Conservation (phyloP, 1,140 invertebrate species). For the Calosoma granatense region DNA sequence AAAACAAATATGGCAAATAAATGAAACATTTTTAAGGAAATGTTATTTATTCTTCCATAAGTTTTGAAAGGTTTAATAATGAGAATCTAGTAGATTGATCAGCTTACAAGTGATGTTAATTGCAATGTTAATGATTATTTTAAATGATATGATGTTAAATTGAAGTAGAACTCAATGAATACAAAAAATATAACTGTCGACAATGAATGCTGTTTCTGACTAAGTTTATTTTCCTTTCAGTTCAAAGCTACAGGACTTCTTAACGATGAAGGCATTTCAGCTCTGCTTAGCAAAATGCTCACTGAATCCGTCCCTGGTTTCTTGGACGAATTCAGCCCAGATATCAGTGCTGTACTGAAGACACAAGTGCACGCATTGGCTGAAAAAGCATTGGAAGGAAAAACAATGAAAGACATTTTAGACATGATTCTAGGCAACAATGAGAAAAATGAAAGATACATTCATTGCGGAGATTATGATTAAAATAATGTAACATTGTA, state of each 20-base stretch:
- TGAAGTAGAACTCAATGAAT: too few relatives aligned
- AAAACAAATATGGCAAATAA: too few relatives aligned
- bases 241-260: not conserved
- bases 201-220: not conserved
- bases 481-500: not conserved
- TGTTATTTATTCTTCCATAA: too few relatives aligned
- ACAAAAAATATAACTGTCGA: too few relatives aligned
- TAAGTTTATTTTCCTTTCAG: not conserved
- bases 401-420: not conserved
- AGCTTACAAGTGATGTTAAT: too few relatives aligned
- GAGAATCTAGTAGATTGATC: too few relatives aligned
- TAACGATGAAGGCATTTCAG: not conserved
- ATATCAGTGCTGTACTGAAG: not conserved
- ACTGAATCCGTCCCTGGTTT: not conserved
- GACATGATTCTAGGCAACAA: not conserved
- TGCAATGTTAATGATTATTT: too few relatives aligned
- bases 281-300: not conserved
- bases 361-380: not conserved
- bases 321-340: not conserved
- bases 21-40: too few relatives aligned
- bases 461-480: not conserved
- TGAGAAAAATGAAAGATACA: not conserved
- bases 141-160: too few relatives aligned
- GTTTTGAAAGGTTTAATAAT: too few relatives aligned
- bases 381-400: not conserved